phyloP scores from a whole-genome alignment of 2,113 vertebrate genomes.

The Pionites leucogaster region DNA sequence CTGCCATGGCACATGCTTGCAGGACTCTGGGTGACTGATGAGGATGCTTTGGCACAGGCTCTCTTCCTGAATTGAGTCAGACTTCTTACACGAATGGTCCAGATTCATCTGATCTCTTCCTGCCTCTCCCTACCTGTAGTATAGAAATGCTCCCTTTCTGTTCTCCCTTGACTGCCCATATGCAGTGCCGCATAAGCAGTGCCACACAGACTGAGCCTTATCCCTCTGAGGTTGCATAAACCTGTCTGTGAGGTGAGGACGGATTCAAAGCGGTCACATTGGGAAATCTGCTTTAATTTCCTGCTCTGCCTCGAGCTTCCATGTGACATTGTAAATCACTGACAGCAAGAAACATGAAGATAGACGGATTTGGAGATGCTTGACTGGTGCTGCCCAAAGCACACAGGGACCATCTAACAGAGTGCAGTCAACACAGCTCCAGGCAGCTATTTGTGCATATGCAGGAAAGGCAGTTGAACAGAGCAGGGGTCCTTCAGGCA shows the following conservation, averaged over 20 bases:
- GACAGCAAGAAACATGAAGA: background rate
- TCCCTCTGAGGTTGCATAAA: background rate
- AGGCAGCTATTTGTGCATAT: background rate
- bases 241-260: background rate
- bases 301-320: background rate
- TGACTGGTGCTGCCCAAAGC: background rate
- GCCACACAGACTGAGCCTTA: background rate
- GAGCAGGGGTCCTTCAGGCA: background rate
- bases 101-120: background rate
- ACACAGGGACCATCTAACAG: background rate
- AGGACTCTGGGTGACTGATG: background rate
- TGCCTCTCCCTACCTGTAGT: background rate
- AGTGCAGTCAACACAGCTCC: background rate
- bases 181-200: fast-evolving
- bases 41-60: background rate
- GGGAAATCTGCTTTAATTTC: background rate
- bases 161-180: background rate
- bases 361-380: background rate
- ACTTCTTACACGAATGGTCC: background rate
- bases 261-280: background rate
- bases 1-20: fast-evolving
- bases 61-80: background rate
- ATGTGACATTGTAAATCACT: background rate
- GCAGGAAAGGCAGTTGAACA: background rate
- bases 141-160: background rate